These are phyloP conservation scores for Geodia barretti DNA, from an alignment of 37 sponge, comb jelly and placozoan species.

Conservation along the genomic window DNA sequence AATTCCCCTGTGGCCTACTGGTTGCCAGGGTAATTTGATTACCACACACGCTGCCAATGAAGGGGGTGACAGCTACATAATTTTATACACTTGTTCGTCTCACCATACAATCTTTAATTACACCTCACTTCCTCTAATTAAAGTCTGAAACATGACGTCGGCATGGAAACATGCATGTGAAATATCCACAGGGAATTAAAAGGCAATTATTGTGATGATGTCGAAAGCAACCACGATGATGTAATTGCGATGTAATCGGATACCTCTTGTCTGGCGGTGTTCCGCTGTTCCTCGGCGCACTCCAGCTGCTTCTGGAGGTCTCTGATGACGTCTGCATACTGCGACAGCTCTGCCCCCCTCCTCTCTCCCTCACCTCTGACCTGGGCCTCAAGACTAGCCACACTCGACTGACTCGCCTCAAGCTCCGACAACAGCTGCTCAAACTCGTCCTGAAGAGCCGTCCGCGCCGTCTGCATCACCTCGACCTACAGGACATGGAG, in stretches of 20 bases:
- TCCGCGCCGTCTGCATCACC: not conserved
- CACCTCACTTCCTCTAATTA: too few relatives aligned
- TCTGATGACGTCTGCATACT: conserved; percentile 10
- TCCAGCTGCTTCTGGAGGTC: conserved; percentile 31
- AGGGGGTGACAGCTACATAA: too few relatives aligned
- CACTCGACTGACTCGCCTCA: not conserved
- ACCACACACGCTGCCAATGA: too few relatives aligned
- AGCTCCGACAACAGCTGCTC: conserved; percentile 15
- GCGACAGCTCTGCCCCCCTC: not conserved
- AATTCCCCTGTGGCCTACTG: too few relatives aligned
- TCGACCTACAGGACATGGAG: not conserved
- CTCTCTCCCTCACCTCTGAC: conserved; percentile 7
- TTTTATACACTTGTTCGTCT: too few relatives aligned
- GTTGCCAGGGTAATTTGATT: too few relatives aligned
- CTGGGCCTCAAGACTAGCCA: conserved; percentile 13
- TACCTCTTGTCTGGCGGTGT: not conserved
- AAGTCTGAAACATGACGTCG: too few relatives aligned
- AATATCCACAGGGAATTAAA: too few relatives aligned
- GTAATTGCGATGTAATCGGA: not conserved
- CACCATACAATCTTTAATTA: too few relatives aligned
- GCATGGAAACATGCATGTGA: too few relatives aligned
- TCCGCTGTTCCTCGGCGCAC: not conserved
- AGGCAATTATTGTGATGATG: too few relatives aligned
- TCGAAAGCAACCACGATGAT: not conserved
- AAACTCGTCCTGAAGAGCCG: conserved; percentile 18